phyloP scores from a whole-genome alignment of 2,797 vertebrate species.

The Melanotaenia pygmaea region DNA sequence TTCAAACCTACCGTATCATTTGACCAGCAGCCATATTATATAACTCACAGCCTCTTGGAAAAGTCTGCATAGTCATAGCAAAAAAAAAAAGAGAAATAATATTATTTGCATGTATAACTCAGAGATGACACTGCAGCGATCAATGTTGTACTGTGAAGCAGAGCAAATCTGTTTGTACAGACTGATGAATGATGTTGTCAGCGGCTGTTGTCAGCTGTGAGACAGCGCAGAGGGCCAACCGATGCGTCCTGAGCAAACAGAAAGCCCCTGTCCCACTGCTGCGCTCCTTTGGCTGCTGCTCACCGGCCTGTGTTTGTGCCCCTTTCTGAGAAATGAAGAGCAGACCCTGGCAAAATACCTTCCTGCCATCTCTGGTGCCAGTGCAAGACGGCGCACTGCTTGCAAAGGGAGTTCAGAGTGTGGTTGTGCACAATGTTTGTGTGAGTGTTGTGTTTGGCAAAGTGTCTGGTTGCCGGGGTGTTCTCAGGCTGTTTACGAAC shows the following conservation, averaged over 20 bases:
- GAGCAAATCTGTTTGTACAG: slow-evolving; percentile 42
- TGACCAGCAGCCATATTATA: slow-evolving; percentile 64
- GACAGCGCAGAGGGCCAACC: slow-evolving; percentile 26
- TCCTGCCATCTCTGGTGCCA: slow-evolving; percentile 74
- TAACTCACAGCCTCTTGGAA: slow-evolving; percentile 52
- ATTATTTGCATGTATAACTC: slow-evolving; percentile 43
- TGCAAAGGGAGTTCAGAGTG: slow-evolving; percentile 66
- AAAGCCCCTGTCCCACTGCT: slow-evolving; percentile 39
- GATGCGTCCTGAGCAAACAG: slow-evolving; percentile 46
- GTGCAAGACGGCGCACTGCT: slow-evolving; percentile 51
- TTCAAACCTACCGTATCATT: slow-evolving; percentile 57
- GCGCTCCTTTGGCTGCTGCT: slow-evolving; percentile 53
- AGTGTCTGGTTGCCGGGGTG: slow-evolving; percentile 75
- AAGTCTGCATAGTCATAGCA: slow-evolving; percentile 47
- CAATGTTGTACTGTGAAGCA: slow-evolving; percentile 41
- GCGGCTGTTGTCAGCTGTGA: slow-evolving; percentile 31
- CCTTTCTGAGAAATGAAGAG: slow-evolving; percentile 66
- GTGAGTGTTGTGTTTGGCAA: slow-evolving; percentile 76
- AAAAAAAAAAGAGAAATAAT: not conserved
- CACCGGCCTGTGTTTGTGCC: slow-evolving; percentile 53
- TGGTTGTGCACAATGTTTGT: slow-evolving; percentile 38
- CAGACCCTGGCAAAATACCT: slow-evolving; percentile 75
- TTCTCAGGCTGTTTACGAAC: slow-evolving; percentile 81
- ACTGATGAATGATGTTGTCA: slow-evolving; percentile 56
- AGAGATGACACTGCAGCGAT: slow-evolving; percentile 41